Evolutionary conservation across 2,888 invertebrate genomes (phyloP), one percentile per base, ranked within the genome.

Genomic region (Cataglyphis cursor): DNA sequence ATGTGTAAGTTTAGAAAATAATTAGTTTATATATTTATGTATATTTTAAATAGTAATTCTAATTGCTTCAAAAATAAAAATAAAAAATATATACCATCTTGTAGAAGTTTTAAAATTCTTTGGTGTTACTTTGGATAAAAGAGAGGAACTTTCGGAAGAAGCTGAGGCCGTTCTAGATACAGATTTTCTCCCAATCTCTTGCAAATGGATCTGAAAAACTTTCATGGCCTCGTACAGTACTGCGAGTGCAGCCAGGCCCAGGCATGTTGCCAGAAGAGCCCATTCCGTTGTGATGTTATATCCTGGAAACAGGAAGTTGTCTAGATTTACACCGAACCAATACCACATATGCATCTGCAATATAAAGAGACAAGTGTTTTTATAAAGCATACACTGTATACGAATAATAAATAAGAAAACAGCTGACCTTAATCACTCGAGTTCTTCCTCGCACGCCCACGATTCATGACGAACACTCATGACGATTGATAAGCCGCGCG

Each of bases 281-380:
- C 95, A 88, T 28, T 86, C 81, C 1, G 93, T 91, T 3, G 83
- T 95, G 80, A 97, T 95, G 88, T 95, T 95, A 68, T 96, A 96
- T 31, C 97, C 97, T 66, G 96, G 94, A 94, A 97, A 96, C 91
- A 97, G 94, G 94, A 97, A 97, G 87, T 96, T 95, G 21, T 96
- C 96, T 81, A 97, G 94, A 93, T 96, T 95, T 87, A 95, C 96
- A 76, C 96, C 96, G 94, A 96, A 97, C 96, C 96, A 97, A 95
- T 97, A 97, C 94, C 95, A 96, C 96, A 96, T 96, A 91, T 96
- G 96, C 97, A 97, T 97, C 94, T 94, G 88, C 54, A 76, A 68
- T 1, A 2, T 61, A 31, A 24, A 24, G 8, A 31, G 1, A 65
- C 15, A 38, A 1, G 1, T 18, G 4, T 18, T 62, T 31, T 48